These are phyloP conservation scores for Leptinotarsa rubiginosa DNA, from an alignment of 2,888 invertebrate genomes.

Conservation along the genomic window DNA sequence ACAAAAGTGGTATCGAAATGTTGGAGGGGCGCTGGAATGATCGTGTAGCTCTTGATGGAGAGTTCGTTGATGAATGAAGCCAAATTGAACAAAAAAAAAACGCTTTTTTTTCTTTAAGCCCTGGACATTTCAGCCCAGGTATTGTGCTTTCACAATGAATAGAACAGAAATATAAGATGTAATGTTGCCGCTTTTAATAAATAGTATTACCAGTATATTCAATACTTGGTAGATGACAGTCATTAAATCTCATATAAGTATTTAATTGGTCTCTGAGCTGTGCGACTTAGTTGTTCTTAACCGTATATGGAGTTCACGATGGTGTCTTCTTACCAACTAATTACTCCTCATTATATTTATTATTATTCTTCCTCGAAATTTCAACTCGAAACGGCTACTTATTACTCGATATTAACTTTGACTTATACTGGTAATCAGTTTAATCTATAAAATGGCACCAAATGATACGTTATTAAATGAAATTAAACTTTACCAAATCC, in stretches of 20 bases:
- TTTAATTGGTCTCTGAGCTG: constrained; percentile 33
- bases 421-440: constrained; percentile 38
- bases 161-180: too few species aligned
- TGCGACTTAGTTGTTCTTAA: constrained; percentile 31
- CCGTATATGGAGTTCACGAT: constrained; percentile 31
- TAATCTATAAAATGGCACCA: constrained; percentile 41
- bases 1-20: too few species aligned
- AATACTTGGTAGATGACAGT: not conserved
- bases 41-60: too few species aligned
- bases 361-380: constrained; percentile 40
- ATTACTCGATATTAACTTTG: constrained; percentile 40
- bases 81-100: too few species aligned
- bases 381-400: constrained; percentile 28
- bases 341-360: constrained; percentile 35
- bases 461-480: constrained; percentile 41
- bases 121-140: too few species aligned
- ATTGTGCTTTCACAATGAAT: too few species aligned
- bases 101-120: too few species aligned
- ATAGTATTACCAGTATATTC: not conserved
- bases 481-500: constrained; percentile 41
- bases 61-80: too few species aligned
- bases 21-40: too few species aligned
- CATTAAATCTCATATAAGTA: constrained; percentile 25
- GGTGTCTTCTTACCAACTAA: constrained; percentile 20
- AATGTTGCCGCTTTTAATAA: too few species aligned